phyloP scores from a whole-genome alignment of 2,113 vertebrate species.

The Thunnus thynnus region DNA sequence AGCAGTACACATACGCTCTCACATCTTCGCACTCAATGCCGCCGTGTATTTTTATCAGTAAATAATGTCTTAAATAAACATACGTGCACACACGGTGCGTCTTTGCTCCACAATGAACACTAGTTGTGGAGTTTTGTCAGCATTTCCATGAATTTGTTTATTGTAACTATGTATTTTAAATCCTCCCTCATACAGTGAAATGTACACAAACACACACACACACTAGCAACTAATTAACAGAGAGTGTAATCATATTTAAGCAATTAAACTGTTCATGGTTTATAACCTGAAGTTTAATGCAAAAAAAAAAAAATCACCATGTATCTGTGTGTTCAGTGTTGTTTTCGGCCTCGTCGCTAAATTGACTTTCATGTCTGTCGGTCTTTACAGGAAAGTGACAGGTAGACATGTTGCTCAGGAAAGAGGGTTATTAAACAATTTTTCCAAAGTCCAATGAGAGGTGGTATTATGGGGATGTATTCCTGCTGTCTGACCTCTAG shows the following conservation, averaged over 20 bases:
- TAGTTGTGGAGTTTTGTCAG: not conserved
- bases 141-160: not conserved
- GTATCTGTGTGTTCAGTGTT: not conserved
- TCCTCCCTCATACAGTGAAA: not conserved
- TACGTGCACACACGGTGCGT: not conserved
- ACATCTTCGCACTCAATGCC: conserved; percentile 38
- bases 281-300: conserved; percentile 48
- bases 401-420: conserved; percentile 28
- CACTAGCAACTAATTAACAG: conserved; percentile 41
- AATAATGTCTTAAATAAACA: conserved; percentile 56
- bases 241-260: conserved; percentile 36
- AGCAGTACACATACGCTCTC: conserved; percentile 42
- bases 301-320: conserved; percentile 17
- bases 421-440: conserved; percentile 27
- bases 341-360: not conserved
- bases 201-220: not conserved
- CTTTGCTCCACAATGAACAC: conserved; percentile 28
- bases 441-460: conserved; percentile 44
- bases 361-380: not conserved
- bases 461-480: conserved; percentile 55
- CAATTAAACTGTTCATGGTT: conserved; percentile 44
- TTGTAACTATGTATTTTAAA: not conserved
- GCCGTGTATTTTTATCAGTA: conserved; percentile 32
- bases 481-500: conserved; percentile 75
- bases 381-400: conserved; percentile 19